A percentile compares a stretch with the other conserved stretches of the same genome.
Conservation (phyloP, 2,888 invertebrate species). For the Brachyopa scutellaris region DNA sequence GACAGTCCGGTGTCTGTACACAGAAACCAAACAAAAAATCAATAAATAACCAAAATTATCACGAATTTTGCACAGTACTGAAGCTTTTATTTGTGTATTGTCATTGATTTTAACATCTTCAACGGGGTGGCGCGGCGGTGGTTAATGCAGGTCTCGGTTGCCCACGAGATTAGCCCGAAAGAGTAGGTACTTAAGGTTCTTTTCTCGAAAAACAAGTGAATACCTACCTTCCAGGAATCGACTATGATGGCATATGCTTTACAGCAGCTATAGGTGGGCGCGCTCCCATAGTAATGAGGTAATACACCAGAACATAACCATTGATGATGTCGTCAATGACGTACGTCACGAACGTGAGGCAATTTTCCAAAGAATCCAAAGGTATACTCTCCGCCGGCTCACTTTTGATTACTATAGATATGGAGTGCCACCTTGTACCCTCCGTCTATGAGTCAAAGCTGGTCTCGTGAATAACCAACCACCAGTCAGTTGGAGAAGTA, state of each 20-base stretch:
- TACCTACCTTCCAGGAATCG: slow-evolving; percentile 34
- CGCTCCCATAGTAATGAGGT: slow-evolving; percentile 18
- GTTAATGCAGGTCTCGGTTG: too few relatives aligned
- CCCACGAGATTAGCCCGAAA: too few relatives aligned
- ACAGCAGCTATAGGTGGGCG: too few relatives aligned
- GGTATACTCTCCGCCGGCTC: slow-evolving; percentile 20
- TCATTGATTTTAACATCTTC: too few relatives aligned
- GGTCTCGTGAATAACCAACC: slow-evolving; percentile 32
- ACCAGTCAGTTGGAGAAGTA: background rate
- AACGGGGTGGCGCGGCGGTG: too few relatives aligned
- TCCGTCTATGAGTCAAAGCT: slow-evolving; percentile 17
- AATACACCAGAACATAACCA: slow-evolving; percentile 33
- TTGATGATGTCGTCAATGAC: slow-evolving; percentile 35
- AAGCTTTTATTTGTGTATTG: too few relatives aligned
- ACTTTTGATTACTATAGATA: background rate
- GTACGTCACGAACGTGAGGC: slow-evolving; percentile 49
- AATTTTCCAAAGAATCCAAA: slow-evolving; percentile 53
- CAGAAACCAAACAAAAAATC: too few relatives aligned
- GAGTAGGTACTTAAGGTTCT: too few relatives aligned
- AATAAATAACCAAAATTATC: too few relatives aligned
- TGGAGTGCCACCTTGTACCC: background rate
- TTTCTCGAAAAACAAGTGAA: too few relatives aligned
- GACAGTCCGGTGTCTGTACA: too few relatives aligned
- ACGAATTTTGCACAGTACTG: too few relatives aligned
- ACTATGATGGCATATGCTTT: background rate